Evolutionary conservation across 1,140 invertebrate species (phyloP), one percentile per base, ranked within the genome.

Genomic region (Ruditapes philippinarum): DNA sequence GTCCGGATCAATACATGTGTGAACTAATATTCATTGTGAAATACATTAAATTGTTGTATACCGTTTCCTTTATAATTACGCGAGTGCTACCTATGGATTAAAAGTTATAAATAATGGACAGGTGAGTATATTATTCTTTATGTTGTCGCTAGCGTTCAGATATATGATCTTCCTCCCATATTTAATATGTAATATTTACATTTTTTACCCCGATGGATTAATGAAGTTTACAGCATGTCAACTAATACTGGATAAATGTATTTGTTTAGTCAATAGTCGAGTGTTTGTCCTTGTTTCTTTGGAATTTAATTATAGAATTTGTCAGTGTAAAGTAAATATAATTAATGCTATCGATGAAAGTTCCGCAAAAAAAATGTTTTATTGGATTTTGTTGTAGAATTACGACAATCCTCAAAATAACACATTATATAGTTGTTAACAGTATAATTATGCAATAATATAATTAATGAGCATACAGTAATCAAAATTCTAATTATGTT

Each of bases 1-100:
- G 49, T 42, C 57, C 54, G 11, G 62, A 83, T 83, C 80, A 45
- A 83, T 83, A 74, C 42, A 51, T 74, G 38, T 74, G 25, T 33
- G 70, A 74, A 74, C 5, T 49, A 74, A 74, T 74, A 74, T 49
- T 74, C 40, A n/a, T 74, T 25, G 70, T 51, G 70, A 74, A 49
- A 25, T 70, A 62, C 65, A 70, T 25, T 38, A 70, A 70, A 70
- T 70, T 40, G 28, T 33, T 70, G n/a, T n/a, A n/a, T n/a, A 38
- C 12, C 38, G 65, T 70, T 70, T 19, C 65, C 28, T 17, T 17
- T 38, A 25, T 70, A 70, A 70, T 70, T 70, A 70, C 33, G 65
- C 33, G 33, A 70, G 36, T 70, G 65, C 65, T 70, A 28, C 33
- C 19, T 31, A 11, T 70, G 65, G 65, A 70, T 70, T 57, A 70